Evolutionary conservation across 2,113 vertebrate genomes (phyloP).

Genomic region (Suncus etruscus): DNA sequence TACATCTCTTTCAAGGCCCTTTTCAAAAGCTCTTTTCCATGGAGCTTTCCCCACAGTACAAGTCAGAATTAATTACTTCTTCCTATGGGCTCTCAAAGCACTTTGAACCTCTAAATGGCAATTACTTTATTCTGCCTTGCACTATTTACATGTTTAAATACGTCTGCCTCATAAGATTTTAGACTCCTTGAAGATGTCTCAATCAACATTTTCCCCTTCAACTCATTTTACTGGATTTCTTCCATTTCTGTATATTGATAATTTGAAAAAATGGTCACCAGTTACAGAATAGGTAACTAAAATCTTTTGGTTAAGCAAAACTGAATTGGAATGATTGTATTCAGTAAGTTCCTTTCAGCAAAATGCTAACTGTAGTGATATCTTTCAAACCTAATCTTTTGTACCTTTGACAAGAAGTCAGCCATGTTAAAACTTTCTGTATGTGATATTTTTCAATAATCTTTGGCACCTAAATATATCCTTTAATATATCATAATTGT

Average conservation of each 20-base stretch:
- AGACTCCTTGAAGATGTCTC: conserved; percentile 74
- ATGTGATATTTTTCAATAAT: conserved; percentile 67
- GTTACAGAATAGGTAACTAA: not conserved
- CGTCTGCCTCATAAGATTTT: conserved; percentile 71
- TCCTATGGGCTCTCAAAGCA: conserved; percentile 82
- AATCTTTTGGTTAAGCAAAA: conserved; percentile 37
- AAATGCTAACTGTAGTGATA: conserved; percentile 14
- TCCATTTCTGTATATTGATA: conserved; percentile 47
- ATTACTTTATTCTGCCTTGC: conserved; percentile 81
- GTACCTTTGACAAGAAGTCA: conserved; percentile 30
- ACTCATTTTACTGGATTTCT: conserved; percentile 50
- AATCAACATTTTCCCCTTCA: conserved; percentile 45
- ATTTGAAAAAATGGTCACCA: conserved; percentile 56
- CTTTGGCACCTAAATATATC: conserved; percentile 52
- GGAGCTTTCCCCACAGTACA: conserved; percentile 71
- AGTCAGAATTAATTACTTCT: conserved; percentile 82
- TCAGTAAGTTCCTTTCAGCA: conserved; percentile 33
- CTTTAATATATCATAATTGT: conserved; percentile 71
- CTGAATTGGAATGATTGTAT: conserved; percentile 28
- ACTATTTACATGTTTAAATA: conserved; percentile 81
- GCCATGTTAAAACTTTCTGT: conserved; percentile 51
- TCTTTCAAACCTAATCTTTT: conserved; percentile 23
- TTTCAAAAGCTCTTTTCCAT: conserved; percentile 75
- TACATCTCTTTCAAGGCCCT: conserved; percentile 67
- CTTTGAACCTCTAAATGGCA: conserved; percentile 84